Base-by-base conservation (phyloP, 2,797 vertebrate species). In the Acrocephalus scirpaceus region DNA sequence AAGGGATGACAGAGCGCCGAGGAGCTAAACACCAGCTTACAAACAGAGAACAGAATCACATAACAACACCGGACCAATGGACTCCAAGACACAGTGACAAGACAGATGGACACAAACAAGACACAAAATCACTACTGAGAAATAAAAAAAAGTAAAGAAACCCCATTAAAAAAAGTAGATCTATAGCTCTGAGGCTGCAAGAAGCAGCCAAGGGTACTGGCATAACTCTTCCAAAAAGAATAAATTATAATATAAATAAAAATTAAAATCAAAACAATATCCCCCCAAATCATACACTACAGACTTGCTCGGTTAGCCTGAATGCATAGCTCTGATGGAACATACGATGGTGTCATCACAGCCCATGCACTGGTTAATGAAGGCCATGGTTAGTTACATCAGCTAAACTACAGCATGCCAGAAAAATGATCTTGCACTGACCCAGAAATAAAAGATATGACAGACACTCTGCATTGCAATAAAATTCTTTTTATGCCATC, bases 401-500 rank as follows among this genome's bases (percentile, higher is more conserved):
- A 96, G 98, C 98, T 98, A 97, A 92, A 96, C 89, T 95, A 98
- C 97, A 85, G 98, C 99, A 99, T 99, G 99, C 99, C 97, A 98
- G 98, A 98, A 92, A 95, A 91, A 98, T 96, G 97, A 92, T 84
- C 92, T 97, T 77, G 84, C 95, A 96, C 91, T 96, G 88, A 94
- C 96, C 90, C 96, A 94, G 93, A 98, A 98, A 98, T 95, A 98
- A 99, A 98, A 99, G 92, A 91, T 95, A 97, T 3, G 62, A 99
- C 98, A 98, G 98, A 99, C 98, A 98, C 97, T 99, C 98, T 98
- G 98, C 75, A 88, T 98, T 97, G 99, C 99, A 99, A 99, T 99
- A 99, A 99, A 99, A 99, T 98, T 98, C 98, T 99, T 99, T 99
- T 99, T 99, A 99, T 99, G 99, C 99, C 99, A 99, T 99, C 99